Base-by-base conservation (phyloP, 2,113 vertebrate species). In the Pongo abelii region DNA sequence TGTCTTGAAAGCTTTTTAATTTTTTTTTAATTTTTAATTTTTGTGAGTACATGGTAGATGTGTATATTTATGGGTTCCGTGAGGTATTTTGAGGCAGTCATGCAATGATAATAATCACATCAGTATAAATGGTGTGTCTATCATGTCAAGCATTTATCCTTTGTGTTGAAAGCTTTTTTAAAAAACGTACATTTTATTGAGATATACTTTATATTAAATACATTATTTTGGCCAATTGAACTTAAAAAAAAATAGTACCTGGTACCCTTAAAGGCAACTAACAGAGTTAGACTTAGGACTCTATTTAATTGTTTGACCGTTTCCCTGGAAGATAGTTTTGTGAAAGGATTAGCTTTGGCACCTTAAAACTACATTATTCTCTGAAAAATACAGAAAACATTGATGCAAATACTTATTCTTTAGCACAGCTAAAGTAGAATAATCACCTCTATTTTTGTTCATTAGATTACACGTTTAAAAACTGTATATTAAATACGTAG, bases 391-490 rank as follows among this genome's bases (percentile, higher is more conserved):
- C 17, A 94, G 40, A 97, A 91, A 57, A 59, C 80, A 59, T 35
- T 69, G 92, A 79, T 77, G 55, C 18, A 91, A 93, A 72, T 92
- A 86, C 75, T 50, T 89, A 81, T 84, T 96, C 8, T 43, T 95
- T 46, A 27, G 64, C 25, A 85, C 8, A 94, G 9, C 2, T 38
- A 75, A 85, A 12, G 40, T 89, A 81, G 50, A 59, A 59, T 78
- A 64, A 69, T 74, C 18, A 12, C 5, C 4, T 57, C 14, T 46
- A 87, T 27, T 91, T 96, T 80, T 55, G 77, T 84, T 89, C 32
- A 52, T n/a, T 70, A 91, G 35, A 16, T 52, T 93, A 78, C 88
- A 81, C 13, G 27, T 52, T 74, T 64, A 23, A 85, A 91, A 84
- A 74, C 0, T 50, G 16, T 93, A 22, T 12, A 80, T 75, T 84